A percentile compares a stretch with the other conserved stretches of the same genome.
Evolutionary conservation across 2,113 vertebrate genomes (phyloP).

Genomic region (Pagrus major): DNA sequence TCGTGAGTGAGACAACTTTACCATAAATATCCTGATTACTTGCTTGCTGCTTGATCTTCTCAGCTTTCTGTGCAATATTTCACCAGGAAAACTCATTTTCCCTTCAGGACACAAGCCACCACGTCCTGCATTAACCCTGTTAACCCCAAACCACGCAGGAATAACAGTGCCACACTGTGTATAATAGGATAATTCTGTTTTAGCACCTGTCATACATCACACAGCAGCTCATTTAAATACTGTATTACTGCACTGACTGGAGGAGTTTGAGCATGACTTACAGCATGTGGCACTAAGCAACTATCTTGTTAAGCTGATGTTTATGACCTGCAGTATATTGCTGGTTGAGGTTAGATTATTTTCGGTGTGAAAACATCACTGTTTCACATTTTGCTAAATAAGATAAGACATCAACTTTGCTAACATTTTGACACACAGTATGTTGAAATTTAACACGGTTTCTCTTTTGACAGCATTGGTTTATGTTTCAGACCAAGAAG

Average conservation of each 20-base stretch:
- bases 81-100: constrained; percentile 35
- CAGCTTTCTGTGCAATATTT: constrained; percentile 28
- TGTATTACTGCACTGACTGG: constrained; percentile 26
- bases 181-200: constrained; percentile 41
- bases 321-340: constrained; percentile 1
- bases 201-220: constrained; percentile 42
- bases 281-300: constrained; percentile 41
- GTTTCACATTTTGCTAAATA: constrained; percentile 6
- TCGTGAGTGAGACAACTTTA: constrained; percentile 23
- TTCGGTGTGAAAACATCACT: not conserved
- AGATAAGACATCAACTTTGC: constrained; percentile 10
- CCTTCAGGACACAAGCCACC: constrained; percentile 13
- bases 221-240: constrained; percentile 40
- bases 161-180: constrained; percentile 32
- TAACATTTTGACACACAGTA: too few relatives aligned
- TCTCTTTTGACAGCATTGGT: constrained; percentile 6
- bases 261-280: constrained; percentile 34
- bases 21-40: constrained; percentile 37
- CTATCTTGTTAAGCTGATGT: not conserved
- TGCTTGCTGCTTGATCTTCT: constrained; percentile 24
- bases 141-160: constrained; percentile 28
- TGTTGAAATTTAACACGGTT: too few relatives aligned
- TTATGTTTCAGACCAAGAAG: not conserved
- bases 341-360: not conserved
- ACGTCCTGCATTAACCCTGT: constrained; percentile 36